Evolutionary conservation across 2,113 vertebrate genomes (phyloP).

Genomic region (Tetrao urogallus): DNA sequence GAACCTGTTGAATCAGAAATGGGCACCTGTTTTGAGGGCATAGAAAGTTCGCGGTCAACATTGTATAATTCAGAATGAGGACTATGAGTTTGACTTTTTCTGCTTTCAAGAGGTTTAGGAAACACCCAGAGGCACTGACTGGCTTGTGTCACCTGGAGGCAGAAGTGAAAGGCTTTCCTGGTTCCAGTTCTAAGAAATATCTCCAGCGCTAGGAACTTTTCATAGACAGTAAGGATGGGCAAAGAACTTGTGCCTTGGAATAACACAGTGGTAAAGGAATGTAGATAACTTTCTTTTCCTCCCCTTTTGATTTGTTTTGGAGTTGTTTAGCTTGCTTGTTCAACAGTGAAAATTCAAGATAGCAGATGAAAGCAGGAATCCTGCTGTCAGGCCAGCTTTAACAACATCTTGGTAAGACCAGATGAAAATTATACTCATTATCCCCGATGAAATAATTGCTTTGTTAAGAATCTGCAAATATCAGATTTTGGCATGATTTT

Average conservation of each 20-base stretch:
- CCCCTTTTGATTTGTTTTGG: neutral
- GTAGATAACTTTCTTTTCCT: neutral
- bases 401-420: conserved; percentile 22
- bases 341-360: neutral
- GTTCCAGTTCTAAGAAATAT: neutral
- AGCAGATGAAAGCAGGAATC: conserved; percentile 24
- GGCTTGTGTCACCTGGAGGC: neutral
- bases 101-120: neutral
- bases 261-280: neutral
- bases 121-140: neutral
- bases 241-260: neutral
- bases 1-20: neutral
- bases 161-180: neutral
- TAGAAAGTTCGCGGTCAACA: neutral
- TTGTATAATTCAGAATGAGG: neutral
- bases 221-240: neutral
- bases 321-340: conserved; percentile 3
- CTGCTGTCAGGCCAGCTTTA: conserved; percentile 2
- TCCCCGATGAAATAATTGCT: conserved; percentile 59
- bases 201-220: neutral
- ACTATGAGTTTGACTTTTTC: neutral
- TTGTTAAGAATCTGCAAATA: conserved; percentile 39
- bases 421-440: conserved; percentile 36
- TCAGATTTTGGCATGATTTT: conserved; percentile 30
- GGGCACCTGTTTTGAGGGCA: neutral